phyloP scores from a whole-genome alignment of 2,797 vertebrate genomes.

The Eidolon dupreanum region DNA sequence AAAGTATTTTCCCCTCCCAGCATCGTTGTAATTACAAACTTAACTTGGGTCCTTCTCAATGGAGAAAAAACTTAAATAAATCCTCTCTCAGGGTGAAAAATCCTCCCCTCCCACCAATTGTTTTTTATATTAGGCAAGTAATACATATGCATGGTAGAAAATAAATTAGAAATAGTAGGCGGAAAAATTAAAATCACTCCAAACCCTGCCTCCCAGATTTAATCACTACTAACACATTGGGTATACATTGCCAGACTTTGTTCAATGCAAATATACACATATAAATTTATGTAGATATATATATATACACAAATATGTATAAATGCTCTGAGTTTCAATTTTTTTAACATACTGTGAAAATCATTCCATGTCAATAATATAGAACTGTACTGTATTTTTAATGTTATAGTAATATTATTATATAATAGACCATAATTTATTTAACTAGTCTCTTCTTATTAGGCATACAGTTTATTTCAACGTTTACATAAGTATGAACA shows the following conservation, averaged over 20 bases:
- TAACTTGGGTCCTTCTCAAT: neutral
- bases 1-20: neutral
- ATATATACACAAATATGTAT: neutral
- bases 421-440: neutral
- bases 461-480: conserved; percentile 9
- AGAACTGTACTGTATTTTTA: neutral
- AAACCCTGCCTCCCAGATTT: conserved; percentile 23
- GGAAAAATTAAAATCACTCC: conserved; percentile 37
- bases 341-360: neutral
- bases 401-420: neutral
- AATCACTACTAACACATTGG: conserved; percentile 1
- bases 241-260: neutral
- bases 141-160: conserved; percentile 48
- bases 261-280: neutral
- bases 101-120: neutral
- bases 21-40: conserved; percentile 17
- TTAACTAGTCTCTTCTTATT: conserved; percentile 26
- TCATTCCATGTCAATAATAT: neutral
- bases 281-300: neutral
- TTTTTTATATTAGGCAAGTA: conserved; percentile 40
- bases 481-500: conserved; percentile 17
- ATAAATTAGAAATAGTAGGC: conserved; percentile 38
- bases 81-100: conserved; percentile 32
- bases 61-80: conserved; percentile 45
- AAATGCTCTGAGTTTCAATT: neutral